Evolutionary conservation across 1,140 invertebrate genomes (phyloP).

Genomic region (Procambarus clarkii): DNA sequence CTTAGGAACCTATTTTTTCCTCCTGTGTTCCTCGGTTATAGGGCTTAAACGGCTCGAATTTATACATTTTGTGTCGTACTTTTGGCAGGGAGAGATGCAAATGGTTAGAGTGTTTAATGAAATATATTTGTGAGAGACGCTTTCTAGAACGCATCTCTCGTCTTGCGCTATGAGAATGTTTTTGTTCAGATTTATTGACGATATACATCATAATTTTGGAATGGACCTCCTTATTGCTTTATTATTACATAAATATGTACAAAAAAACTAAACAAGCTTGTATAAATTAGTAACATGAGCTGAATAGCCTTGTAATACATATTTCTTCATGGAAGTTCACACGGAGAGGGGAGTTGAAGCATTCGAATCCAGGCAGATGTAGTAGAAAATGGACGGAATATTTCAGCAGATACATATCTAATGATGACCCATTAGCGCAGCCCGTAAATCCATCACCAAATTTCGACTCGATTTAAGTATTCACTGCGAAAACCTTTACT

Average conservation of each 20-base stretch:
- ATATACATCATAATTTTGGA: background rate
- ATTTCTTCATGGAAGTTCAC: background rate
- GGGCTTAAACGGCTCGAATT: background rate
- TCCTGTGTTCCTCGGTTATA: background rate
- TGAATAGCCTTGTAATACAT: background rate
- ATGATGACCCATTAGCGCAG: too few species aligned
- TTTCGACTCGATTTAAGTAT: too few species aligned
- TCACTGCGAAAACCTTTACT: too few species aligned
- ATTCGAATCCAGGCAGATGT: constrained; percentile 8
- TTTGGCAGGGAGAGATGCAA: background rate
- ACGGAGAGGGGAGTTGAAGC: background rate
- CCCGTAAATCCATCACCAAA: too few species aligned
- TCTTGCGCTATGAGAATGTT: constrained; percentile 55
- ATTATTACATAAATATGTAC: background rate
- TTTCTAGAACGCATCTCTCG: constrained; percentile 38
- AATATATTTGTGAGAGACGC: background rate
- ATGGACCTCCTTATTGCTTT: background rate
- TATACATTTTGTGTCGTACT: background rate
- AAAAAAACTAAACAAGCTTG: background rate
- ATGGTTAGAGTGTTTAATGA: background rate
- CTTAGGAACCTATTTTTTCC: background rate
- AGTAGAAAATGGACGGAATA: background rate
- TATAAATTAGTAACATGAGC: background rate
- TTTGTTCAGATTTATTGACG: constrained; percentile 61
- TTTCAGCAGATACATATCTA: background rate